Base-by-base conservation (phyloP, 2,888 invertebrate species). In the Amphipoea oculea region DNA sequence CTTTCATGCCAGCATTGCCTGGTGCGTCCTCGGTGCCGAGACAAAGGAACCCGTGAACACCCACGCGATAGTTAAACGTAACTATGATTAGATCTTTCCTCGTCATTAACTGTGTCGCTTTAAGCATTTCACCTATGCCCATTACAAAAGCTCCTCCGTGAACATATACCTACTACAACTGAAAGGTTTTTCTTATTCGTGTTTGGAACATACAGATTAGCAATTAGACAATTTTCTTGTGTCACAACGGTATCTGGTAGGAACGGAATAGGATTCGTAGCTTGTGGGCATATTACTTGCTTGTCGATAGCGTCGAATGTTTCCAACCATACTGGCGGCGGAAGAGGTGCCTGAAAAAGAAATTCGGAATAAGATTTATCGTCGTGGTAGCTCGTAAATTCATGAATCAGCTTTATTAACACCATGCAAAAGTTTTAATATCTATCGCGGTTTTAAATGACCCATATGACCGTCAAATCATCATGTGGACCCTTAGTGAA, bases 1-100 rank as follows among this genome's bases (percentile, higher is more conserved):
- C 94, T 80, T 95, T 95, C 88, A 95, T 86, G 0, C 94, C 94
- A 14, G 94, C 94, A 73, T 94, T 94, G 0, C 94, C 94, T 2
- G 94, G 94, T 0, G 71, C 87, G 68, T 89, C 89, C 42, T 90
- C 78, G 3, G 78, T 79, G n/a, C 78, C 78, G 11, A 79, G 81
- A 70, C 78, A 78, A 3, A 78, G 81, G 36, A 78, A 78, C 20
- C 78, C 78, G 1, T 78, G 71, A 54, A 78, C 40, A 0, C 81
- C 29, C 9, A 78, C 3, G 29, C 78, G 78, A 7, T 78, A 78
- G n/a, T 78, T 78, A 5, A 78, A 78, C 1, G 70, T 70, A 4
- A 94, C 94, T 2, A 93, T 93, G 0, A 94, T 81, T 12, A 78
- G 17, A 62, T 81, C 81, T 70, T 68, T 81, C 17, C 48, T 80